Conservation (phyloP, 2,888 invertebrate species). For the Temnothorax unifasciatus region DNA sequence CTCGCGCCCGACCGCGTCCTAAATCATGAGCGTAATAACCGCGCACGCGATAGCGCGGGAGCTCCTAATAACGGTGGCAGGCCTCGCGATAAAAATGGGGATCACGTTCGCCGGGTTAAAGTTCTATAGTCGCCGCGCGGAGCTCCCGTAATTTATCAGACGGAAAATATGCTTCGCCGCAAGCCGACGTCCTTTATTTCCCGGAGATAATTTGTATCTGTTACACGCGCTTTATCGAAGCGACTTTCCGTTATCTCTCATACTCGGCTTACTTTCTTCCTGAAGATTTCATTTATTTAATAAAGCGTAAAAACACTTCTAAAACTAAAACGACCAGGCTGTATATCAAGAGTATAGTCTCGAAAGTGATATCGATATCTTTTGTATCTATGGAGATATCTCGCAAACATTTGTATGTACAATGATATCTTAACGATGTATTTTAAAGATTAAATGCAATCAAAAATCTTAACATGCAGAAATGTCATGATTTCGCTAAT, state of each 20-base stretch:
- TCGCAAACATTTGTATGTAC: not conserved
- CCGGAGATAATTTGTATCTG: constrained; percentile 50
- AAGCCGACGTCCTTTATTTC: constrained; percentile 41
- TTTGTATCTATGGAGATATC: not conserved
- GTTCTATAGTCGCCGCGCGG: constrained; percentile 51
- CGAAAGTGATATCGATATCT: not conserved
- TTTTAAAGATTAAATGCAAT: not conserved
- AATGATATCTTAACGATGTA: not conserved
- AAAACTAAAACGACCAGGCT: not conserved
- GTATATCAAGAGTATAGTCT: not conserved
- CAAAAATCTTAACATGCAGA: not conserved
- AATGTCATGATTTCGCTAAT: not conserved
- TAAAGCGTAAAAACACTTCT: not conserved
- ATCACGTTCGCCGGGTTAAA: constrained; percentile 49
- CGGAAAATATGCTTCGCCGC: constrained; percentile 52
- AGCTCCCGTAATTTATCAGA: constrained; percentile 48
- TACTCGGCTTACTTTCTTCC: not conserved
- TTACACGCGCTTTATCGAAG: constrained; percentile 28
- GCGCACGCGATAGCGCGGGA: constrained; percentile 36
- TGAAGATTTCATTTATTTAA: not conserved
- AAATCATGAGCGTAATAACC: constrained; percentile 56
- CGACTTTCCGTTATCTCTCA: not conserved
- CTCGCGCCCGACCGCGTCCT: constrained; percentile 38
- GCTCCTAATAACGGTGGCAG: constrained; percentile 45
- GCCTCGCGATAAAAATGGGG: constrained; percentile 54